These are phyloP conservation scores for Dicyrtomina minuta DNA, from an alignment of 2,888 invertebrate species.

Conservation along the genomic window DNA sequence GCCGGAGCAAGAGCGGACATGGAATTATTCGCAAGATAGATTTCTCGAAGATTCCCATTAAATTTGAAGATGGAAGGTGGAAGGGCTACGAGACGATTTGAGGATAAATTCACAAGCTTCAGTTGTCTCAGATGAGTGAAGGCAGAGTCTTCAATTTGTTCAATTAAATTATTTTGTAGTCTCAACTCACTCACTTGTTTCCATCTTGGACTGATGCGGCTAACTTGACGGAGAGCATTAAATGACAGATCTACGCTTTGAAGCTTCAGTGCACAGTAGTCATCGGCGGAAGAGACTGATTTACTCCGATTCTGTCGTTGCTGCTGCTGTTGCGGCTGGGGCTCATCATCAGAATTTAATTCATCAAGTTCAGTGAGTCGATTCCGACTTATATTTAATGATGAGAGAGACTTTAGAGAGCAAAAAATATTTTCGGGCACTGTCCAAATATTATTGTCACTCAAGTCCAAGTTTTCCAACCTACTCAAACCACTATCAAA, in stretches of 20 bases:
- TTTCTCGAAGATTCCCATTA: constrained; percentile 75
- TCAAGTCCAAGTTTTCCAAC: constrained; percentile 79
- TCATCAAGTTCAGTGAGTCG: constrained; percentile 72
- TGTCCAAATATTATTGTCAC: constrained; percentile 85
- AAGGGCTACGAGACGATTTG: constrained; percentile 75
- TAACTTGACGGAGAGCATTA: constrained; percentile 70
- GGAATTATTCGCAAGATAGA: constrained; percentile 76
- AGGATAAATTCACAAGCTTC: constrained; percentile 72
- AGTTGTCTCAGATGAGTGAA: constrained; percentile 72
- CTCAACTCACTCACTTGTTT: constrained; percentile 73
- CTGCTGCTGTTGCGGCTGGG: constrained; percentile 10
- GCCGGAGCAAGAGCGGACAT: constrained; percentile 79
- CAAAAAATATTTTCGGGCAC: constrained; percentile 83
- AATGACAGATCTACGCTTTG: constrained; percentile 71
- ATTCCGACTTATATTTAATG: constrained; percentile 82
- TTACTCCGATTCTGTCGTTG: constrained; percentile 61
- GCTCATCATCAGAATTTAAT: constrained; percentile 53
- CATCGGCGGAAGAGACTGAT: no score
- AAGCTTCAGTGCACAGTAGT: constrained; percentile 58
- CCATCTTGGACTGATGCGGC: constrained; percentile 68
- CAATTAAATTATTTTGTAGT: constrained; percentile 74
- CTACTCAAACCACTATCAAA: constrained; percentile 69
- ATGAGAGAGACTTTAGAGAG: constrained; percentile 73
- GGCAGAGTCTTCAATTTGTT: constrained; percentile 73
- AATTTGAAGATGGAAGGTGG: constrained; percentile 79